Conservation (phyloP, 2,888 invertebrate species). For the Itoplectis maculator region DNA sequence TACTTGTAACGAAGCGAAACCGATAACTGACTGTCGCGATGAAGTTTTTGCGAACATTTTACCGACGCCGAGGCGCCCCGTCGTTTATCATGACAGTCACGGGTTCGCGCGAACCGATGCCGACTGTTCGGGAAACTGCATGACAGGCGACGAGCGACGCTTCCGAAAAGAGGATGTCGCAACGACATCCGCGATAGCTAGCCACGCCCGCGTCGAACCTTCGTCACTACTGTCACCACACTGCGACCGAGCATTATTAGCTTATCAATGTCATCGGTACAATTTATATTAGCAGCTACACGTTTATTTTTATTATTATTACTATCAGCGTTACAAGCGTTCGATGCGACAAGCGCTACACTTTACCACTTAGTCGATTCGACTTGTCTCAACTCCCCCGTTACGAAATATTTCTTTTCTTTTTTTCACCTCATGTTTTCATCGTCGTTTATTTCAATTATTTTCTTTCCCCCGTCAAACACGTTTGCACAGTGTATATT, state of each 20-base stretch:
- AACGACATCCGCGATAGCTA: slow-evolving; percentile 7
- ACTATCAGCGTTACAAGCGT: slow-evolving; percentile 32
- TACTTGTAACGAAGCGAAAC: slow-evolving; percentile 4
- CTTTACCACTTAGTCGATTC: slow-evolving; percentile 38
- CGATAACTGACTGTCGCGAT: slow-evolving; percentile 1
- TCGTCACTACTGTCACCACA: slow-evolving; percentile 22
- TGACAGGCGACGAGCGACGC: slow-evolving; percentile 17
- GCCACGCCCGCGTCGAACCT: slow-evolving; percentile 3
- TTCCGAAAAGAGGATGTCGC: not conserved
- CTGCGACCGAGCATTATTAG: slow-evolving; percentile 40
- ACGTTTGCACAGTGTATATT: slow-evolving; percentile 11
- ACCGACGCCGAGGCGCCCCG: not conserved
- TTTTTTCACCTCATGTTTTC: slow-evolving; percentile 33
- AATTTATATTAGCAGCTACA: slow-evolving; percentile 57
- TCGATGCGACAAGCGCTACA: slow-evolving; percentile 19
- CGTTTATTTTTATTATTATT: slow-evolving; percentile 61
- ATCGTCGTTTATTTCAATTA: slow-evolving; percentile 20
- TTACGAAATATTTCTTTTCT: slow-evolving; percentile 43
- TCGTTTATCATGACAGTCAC: slow-evolving; percentile 22
- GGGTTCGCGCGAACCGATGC: slow-evolving; percentile 4
- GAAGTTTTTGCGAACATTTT: slow-evolving; percentile 8
- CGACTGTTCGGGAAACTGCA: not conserved
- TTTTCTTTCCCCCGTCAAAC: slow-evolving; percentile 41
- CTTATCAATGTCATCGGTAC: slow-evolving; percentile 43
- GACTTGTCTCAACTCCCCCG: slow-evolving; percentile 21